Evolutionary conservation across 2,113 vertebrate genomes (phyloP), one percentile per base, ranked within the genome.

Genomic region (Gasterosteus nipponicus): DNA sequence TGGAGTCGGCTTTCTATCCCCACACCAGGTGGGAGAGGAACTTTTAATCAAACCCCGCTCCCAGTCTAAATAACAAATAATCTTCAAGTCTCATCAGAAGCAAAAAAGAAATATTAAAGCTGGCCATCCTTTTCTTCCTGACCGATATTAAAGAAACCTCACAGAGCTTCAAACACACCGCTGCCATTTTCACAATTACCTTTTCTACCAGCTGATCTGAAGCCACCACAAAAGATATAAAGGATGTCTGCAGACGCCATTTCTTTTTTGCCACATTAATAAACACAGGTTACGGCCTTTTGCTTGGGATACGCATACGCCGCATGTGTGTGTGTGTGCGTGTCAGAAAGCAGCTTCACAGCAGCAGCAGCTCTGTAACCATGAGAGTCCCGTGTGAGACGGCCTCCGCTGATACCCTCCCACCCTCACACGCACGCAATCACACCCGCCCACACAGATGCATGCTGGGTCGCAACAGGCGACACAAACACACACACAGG

Each of bases 371-470:
- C 41, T 67, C 42, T 16, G 75, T 67, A 47, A 51, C 10, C 29
- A 71, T 39, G 61, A 80, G 68, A 77, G 60, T 61, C 63, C 35
- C 44, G 41, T 68, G 53, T 59, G 44, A 51, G 64, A 15, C 10
- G 8, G 85, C 85, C 83, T 86, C 81, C 33, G 64, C 51, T 10
- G 53, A 54, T 14, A 12, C 53, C 53, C 22, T 54, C 53, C 53
- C 53, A 22, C 12, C n/a, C n/a, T 51, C 49, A 51, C 19, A 3
- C 19, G 49, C n/a, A 54, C 51, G 26, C 10, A 26, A 54, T 54
- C 53, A 80, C 91, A 89, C 89, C 82, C 88, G 78, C 88, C 85
- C 88, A 90, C 89, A 84, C 86, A 78, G 51, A 85, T 75, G 86
- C 87, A 91, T 81, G 81, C 62, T 63, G 80, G 88, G 86, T 84